Evolutionary conservation across 2,797 vertebrate genomes (phyloP), one percentile per base, ranked within the genome.

Genomic region (Sus cebifrons): DNA sequence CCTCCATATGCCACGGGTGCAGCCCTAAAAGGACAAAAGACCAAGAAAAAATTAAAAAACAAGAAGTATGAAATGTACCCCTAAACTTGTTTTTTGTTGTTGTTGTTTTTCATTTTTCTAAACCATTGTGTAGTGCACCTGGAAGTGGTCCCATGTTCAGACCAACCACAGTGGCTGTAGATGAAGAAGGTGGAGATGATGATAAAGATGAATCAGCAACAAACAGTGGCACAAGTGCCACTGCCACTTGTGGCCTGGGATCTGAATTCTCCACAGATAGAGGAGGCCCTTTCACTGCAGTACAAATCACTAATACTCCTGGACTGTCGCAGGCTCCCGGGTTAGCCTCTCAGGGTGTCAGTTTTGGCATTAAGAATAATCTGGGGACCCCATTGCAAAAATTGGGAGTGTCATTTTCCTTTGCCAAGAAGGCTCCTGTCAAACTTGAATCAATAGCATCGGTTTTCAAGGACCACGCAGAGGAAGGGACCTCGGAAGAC

Each of bases 141-240:
- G 99, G 99, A 94, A 99, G 99, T 65, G 99, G 99, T 6, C 99
- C 99, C n/a, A 99, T 99, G 99, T 99, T 99, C 98, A 99, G 99
- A 99, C 98, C 99, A 32, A 99, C 99, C 87, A 99, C 99, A 0
- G 99, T 99, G 93, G 99, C 99, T 62, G 98, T 99, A 88, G 99
- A 99, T 14, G 99, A 99, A 94, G 99, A 99, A 97, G 99, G 98
- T 68, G 97, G 97, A 52, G 99, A 99, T 0, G 99, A 99, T 0
- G 98, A 99, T 0, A 96, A 97, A 86, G 98, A 99, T 36, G 97
- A 98, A 0, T 94, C 98, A 0, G 98, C 99, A 92, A 98, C 98
- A 91, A 98, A 98, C 40, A 90, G 98, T 86, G 97, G 98, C 25
- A 96, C 98, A 4, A 18, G 94, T 64, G 96, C 98, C 60, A n/a